Evolutionary conservation across 92 coral and sea anemone genomes (phyloP).

Genomic region (Ricordea florida): DNA sequence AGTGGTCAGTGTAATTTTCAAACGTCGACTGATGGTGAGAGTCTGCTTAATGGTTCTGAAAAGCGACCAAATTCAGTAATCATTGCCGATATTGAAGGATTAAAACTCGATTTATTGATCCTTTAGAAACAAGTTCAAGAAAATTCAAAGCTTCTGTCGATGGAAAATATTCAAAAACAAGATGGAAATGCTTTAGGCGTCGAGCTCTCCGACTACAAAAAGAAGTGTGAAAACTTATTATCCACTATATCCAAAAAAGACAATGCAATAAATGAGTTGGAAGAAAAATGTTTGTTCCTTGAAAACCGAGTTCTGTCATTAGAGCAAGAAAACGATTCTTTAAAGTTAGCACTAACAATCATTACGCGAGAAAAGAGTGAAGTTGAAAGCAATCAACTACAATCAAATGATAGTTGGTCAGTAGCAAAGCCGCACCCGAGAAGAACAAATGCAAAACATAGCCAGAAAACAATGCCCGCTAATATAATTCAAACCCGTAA

Average conservation of each 20-base stretch:
- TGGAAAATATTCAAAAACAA: conserved; percentile 3
- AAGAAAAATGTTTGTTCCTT: conserved; percentile 2
- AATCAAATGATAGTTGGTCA: conserved; percentile 1
- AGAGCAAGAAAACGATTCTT: too few relatives aligned
- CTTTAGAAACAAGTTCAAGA: neutral
- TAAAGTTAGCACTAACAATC: conserved; percentile 3
- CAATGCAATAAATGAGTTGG: neutral
- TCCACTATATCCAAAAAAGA: too few relatives aligned
- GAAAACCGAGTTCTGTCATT: too few relatives aligned
- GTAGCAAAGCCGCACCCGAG: too few relatives aligned
- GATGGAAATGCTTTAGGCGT: neutral
- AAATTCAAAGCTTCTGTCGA: conserved; percentile 8
- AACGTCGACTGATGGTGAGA: neutral
- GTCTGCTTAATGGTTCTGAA: neutral
- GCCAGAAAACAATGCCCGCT: neutral
- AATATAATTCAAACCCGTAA: neutral
- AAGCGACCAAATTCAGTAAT: neutral
- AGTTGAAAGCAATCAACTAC: conserved; percentile 4
- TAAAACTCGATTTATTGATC: neutral
- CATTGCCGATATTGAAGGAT: neutral
- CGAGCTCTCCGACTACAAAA: neutral
- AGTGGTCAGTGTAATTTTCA: neutral
- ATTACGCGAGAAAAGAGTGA: conserved; percentile 15
- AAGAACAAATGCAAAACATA: conserved; percentile 8
- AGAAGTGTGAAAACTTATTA: neutral